Percentiles rank a stretch among this genome's conserved stretches.
Evolutionary conservation across 2,797 vertebrate species (phyloP).

Genomic region (Spea hammondii): DNA sequence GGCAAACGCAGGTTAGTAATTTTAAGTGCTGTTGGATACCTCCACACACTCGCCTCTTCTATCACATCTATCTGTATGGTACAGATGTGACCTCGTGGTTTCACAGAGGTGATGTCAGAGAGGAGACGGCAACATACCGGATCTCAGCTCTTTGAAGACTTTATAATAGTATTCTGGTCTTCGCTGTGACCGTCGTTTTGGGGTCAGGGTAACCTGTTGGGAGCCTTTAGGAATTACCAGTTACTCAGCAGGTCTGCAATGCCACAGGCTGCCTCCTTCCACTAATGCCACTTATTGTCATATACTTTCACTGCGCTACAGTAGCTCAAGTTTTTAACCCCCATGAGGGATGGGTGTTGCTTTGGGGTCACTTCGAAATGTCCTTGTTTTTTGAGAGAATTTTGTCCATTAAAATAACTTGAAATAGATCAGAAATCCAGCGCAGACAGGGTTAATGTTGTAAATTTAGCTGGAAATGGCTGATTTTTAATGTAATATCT

Average conservation of each 20-base stretch:
- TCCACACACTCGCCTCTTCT: conserved; percentile 46
- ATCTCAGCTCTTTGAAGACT: conserved; percentile 35
- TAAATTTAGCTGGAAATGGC: too few relatives aligned
- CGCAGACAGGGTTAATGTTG: too few relatives aligned
- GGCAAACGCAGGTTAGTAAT: conserved; percentile 33
- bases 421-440: too few relatives aligned
- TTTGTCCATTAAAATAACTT: too few relatives aligned
- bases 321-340: too few relatives aligned
- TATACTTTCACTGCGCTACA: too few relatives aligned
- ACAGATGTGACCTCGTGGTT: conserved; percentile 53
- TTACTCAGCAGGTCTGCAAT: not conserved
- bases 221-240: conserved; percentile 10
- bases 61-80: conserved; percentile 32
- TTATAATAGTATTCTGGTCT: conserved; percentile 49
- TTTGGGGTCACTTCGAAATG: too few relatives aligned
- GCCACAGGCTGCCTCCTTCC: too few relatives aligned
- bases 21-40: conserved; percentile 34
- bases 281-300: too few relatives aligned
- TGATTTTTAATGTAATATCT: too few relatives aligned
- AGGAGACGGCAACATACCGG: conserved; percentile 50
- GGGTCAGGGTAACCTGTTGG: conserved; percentile 50
- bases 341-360: too few relatives aligned
- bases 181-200: conserved; percentile 18
- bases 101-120: conserved; percentile 51
- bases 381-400: too few relatives aligned